Conservation (phyloP, 2,797 vertebrate genomes). For the Knipowitschia caucasica region DNA sequence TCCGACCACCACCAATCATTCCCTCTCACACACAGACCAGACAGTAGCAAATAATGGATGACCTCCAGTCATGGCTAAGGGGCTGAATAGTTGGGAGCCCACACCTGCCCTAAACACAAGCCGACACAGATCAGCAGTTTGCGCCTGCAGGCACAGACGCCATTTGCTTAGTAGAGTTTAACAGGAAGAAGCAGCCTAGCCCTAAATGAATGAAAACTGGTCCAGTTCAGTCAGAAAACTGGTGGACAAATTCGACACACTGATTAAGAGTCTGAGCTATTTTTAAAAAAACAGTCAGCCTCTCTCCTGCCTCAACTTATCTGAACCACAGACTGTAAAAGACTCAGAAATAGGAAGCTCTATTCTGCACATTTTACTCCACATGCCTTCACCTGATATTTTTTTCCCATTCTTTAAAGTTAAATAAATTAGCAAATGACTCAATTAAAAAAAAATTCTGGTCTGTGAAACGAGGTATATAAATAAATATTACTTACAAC, state of each 20-base stretch:
- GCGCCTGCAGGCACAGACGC: neutral
- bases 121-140: constrained; percentile 11
- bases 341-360: no score
- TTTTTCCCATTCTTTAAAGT: no score
- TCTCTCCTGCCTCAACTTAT: no score
- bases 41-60: neutral
- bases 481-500: no score
- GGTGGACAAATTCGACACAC: constrained; percentile 7
- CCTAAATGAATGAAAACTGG: neutral
- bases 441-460: no score
- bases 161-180: constrained; percentile 33
- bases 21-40: no score
- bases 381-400: no score
- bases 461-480: no score
- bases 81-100: neutral
- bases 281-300: constrained; percentile 38
- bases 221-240: constrained; percentile 3
- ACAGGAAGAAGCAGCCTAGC: constrained; percentile 26
- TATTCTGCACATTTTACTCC: no score
- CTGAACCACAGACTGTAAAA: no score
- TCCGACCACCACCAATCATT: no score
- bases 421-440: no score
- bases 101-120: constrained; percentile 3
- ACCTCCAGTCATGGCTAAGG: constrained; percentile 14
- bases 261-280: constrained; percentile 7